Conservation (phyloP, 1,140 invertebrate species). For the Leptonema lineaticorne region DNA sequence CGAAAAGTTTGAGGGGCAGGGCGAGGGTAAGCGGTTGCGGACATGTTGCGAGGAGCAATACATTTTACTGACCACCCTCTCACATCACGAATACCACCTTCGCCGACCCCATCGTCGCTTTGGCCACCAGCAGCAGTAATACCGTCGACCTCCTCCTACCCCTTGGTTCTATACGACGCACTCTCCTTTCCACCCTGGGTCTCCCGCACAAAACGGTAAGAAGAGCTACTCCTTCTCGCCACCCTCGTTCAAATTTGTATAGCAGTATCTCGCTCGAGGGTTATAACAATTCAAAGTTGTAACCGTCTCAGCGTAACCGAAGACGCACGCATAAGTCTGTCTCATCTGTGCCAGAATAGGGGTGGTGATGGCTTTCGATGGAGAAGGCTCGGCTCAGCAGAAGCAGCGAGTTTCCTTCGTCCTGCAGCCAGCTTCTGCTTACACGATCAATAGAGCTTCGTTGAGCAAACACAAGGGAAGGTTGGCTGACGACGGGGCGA, state of each 20-base stretch:
- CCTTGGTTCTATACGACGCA: slow-evolving; percentile 11
- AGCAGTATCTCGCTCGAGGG: slow-evolving; percentile 6
- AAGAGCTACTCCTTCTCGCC: neutral
- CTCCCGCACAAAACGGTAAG: slow-evolving; percentile 20
- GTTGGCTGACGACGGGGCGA: slow-evolving; percentile 15
- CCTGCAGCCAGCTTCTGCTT: slow-evolving; percentile 38
- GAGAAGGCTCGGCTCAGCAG: slow-evolving; percentile 9
- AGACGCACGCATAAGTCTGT: slow-evolving; percentile 27
- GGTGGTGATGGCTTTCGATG: slow-evolving; percentile 9
- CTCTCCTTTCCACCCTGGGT: neutral
- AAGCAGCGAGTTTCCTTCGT: slow-evolving; percentile 34
- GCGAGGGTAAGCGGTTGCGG: slow-evolving; percentile 31
- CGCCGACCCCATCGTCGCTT: slow-evolving; percentile 16
- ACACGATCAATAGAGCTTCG: slow-evolving; percentile 42
- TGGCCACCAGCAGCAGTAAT: slow-evolving; percentile 1
- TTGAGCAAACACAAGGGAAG: slow-evolving; percentile 34
- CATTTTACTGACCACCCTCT: slow-evolving; percentile 31
- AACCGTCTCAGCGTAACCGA: slow-evolving; percentile 24
- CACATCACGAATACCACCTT: neutral
- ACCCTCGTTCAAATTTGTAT: neutral
- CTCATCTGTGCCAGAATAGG: slow-evolving; percentile 12
- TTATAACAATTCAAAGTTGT: slow-evolving; percentile 26
- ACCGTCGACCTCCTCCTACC: slow-evolving; percentile 3
- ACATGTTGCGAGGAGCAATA: slow-evolving; percentile 37
- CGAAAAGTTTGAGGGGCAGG: slow-evolving; percentile 15